Base-by-base conservation (phyloP, 2,888 invertebrate genomes). In the Ferdinandea cuprea region DNA sequence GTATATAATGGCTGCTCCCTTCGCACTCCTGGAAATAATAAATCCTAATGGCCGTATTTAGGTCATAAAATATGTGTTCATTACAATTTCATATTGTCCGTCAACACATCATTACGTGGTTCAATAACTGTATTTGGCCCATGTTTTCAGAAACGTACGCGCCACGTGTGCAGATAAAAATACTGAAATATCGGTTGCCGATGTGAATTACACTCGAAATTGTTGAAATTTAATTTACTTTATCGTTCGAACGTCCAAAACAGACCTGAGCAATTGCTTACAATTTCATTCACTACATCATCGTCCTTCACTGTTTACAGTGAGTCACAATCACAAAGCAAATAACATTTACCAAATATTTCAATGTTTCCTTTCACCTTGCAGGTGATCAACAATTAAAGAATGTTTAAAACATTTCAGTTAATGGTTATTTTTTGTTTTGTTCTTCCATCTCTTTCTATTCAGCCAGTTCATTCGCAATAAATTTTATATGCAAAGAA, bases 401-500 rank as follows among this genome's bases (percentile, higher is more conserved):
- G 21, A 63, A 48, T 48, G 17, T 37, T 50, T 28, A 11, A 37
- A 32, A 15, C 59, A 59, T 71, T 59, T 35, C 50, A 42, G 71
- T 61, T 32, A 59, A 50, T 61, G 30, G 21, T 61, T 56, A 15
- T 21, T 30, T n/a, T 21, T n/a, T 19, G 1, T 15, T 15, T 15
- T 11, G 3, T 13, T 9, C 17, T 35, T 9, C 17, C 5, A 7
- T 1, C n/a, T 3, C 37, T 5, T 0, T 5, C 9, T 19, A 11
- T 11, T 9, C 21, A 35, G 17, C 35, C 48, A 37, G 63, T 68
- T 46, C 61, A 76, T 69, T 37, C 46, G 76, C 65, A 52, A 42
- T 42, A 59, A 52, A 71, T 72, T 72, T 72, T 30, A 56, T 65
- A 66, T 30, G 52, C 21, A 52, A 72, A 52, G 58, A 66, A 59